Conservation (phyloP, 2,113 vertebrate species). For the Uria lomvia region DNA sequence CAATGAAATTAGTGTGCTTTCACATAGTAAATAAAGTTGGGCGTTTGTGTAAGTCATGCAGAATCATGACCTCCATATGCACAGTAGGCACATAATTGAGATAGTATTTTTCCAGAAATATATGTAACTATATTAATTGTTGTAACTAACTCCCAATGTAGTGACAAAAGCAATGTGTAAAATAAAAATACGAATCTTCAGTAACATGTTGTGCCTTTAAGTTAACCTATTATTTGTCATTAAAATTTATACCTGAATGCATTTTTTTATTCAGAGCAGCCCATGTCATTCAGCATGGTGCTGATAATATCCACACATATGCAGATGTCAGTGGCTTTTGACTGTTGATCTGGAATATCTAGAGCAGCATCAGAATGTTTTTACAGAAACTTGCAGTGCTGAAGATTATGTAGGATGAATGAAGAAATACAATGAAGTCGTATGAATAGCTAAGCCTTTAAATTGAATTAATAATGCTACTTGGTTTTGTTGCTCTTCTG, state of each 20-base stretch:
- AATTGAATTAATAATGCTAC: neutral
- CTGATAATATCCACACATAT: neutral
- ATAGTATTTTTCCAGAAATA: neutral
- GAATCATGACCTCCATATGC: neutral
- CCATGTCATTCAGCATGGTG: neutral
- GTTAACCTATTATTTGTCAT: neutral
- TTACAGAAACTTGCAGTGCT: neutral
- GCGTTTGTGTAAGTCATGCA: neutral
- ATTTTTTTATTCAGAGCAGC: neutral
- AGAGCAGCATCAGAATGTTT: neutral
- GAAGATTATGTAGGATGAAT: neutral
- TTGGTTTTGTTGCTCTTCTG: neutral
- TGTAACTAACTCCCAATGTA: neutral
- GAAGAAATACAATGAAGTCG: neutral
- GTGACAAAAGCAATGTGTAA: neutral
- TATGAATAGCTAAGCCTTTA: neutral
- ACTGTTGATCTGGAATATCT: neutral
- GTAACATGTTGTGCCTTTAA: neutral
- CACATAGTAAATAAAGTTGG: neutral
- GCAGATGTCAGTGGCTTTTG: neutral
- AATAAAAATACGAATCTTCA: neutral
- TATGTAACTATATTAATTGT: neutral
- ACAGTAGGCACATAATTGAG: neutral
- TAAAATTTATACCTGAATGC: neutral
- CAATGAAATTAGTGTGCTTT: neutral